Evolutionary conservation across 2,113 vertebrate species (phyloP).

Genomic region (Seriola aureovittata): DNA sequence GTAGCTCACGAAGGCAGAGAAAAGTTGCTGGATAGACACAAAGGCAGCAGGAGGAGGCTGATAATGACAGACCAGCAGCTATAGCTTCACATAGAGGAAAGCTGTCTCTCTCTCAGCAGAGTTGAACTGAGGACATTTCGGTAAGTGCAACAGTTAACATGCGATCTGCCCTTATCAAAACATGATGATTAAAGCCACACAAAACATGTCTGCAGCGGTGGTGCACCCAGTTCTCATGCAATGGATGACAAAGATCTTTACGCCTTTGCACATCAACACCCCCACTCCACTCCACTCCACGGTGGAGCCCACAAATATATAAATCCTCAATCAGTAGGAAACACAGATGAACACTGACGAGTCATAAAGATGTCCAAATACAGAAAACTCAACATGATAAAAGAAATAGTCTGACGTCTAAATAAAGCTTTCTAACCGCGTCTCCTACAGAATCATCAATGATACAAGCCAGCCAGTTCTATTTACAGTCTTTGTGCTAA

Average conservation of each 20-base stretch:
- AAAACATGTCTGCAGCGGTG: not conserved
- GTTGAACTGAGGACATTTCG: constrained; percentile 8
- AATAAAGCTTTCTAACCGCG: too few species aligned
- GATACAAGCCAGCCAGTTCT: not conserved
- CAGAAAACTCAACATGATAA: not conserved
- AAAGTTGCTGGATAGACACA: not conserved
- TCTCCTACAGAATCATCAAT: not conserved
- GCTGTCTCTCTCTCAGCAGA: not conserved
- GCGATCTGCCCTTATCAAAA: not conserved
- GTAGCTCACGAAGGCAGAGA: not conserved
- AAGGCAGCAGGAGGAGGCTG: not conserved
- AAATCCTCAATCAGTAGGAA: not conserved
- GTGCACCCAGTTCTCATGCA: not conserved
- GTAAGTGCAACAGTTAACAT: not conserved
- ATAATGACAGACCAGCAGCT: not conserved
- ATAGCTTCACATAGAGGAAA: not conserved
- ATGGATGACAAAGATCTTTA: not conserved
- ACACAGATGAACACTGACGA: not conserved
- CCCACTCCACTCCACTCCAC: not conserved
- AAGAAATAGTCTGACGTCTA: too few species aligned
- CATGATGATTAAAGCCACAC: not conserved
- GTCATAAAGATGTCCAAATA: not conserved
- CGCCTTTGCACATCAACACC: not conserved
- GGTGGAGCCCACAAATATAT: not conserved
- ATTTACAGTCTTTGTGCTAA: not conserved